Evolutionary conservation across 2,113 vertebrate species (phyloP), one percentile per base, ranked within the genome.

Genomic region (Paraplagusia blochii): DNA sequence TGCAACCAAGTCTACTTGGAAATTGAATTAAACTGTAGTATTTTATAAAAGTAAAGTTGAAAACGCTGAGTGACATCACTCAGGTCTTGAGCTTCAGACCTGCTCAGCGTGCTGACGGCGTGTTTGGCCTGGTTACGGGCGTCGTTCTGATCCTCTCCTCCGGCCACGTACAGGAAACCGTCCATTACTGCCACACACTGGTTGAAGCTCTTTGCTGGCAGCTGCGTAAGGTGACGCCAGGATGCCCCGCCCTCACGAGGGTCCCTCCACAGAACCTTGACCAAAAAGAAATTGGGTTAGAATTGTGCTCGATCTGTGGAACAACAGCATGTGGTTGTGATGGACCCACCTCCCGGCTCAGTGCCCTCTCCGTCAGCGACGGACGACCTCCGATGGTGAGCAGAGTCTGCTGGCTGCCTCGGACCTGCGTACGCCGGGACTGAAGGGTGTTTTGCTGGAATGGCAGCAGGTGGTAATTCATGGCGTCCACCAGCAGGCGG

Each of bases 381-480:
- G 91, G 90, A 0, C 87, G 89, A 1, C 91, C 93, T 0, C 93
- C 93, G 0, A 90, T 58, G 8, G 85, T 88, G 44, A 93, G 80
- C 69, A 94, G 82, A 4, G 90, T 89, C 22, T 70, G 86, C 58
- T 90, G 90, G 17, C 89, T 80, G 14, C 83, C 91, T 3, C 90
- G 85, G 51, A 93, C 88, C 63, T 88, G 88, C 0, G 91, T 92
- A 68, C 91, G 91, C 1, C 69, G 65, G 39, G 91, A 93, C 84
- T 93, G 93, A 58, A 93, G 85, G 7, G 73, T 76, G 71, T 93
- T 94, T 70, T 94, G 92, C 83, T 93, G 91, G 78, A 91, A 82
- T 7, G 92, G 93, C 55, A 94, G 90, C 53, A 94, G 86, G 87
- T 94, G 93, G 86, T 94, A 93, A 86, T 93, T 94, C 92, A 94